phyloP scores from a whole-genome alignment of 1,140 invertebrate species.

The Conus ventricosus region DNA sequence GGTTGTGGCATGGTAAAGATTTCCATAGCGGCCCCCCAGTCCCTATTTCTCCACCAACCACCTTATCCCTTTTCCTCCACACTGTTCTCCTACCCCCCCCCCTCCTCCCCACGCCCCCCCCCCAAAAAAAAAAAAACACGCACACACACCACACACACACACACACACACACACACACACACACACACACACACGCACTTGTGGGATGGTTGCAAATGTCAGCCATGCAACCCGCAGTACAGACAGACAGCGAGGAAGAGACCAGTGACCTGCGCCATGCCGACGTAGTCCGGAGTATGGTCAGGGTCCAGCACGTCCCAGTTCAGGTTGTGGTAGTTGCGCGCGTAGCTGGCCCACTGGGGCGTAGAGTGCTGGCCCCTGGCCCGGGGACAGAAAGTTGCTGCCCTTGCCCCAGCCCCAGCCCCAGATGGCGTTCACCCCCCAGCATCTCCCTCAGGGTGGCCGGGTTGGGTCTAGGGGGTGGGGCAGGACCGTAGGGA shows the following conservation, averaged over 20 bases:
- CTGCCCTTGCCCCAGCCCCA: slow-evolving; percentile 58
- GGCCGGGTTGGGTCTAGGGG: slow-evolving; percentile 37
- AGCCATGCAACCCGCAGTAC: background rate
- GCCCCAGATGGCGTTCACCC: slow-evolving; percentile 63
- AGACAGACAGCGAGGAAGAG: background rate
- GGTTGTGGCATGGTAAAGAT: no score
- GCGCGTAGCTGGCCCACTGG: slow-evolving; percentile 53
- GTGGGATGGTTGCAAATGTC: no score
- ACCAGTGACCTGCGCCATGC: slow-evolving; percentile 45
- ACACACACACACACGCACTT: background rate
- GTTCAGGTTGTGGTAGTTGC: slow-evolving; percentile 61
- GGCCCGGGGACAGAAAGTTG: slow-evolving; percentile 7
- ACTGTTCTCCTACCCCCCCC: no score
- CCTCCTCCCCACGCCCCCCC: background rate
- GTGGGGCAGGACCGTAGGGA: slow-evolving; percentile 44
- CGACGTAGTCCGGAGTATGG: slow-evolving; percentile 46
- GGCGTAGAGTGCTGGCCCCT: slow-evolving; percentile 55
- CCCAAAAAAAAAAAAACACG: no score
- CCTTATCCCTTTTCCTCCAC: no score
- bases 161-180: background rate
- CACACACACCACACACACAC: background rate
- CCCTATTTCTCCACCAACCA: no score
- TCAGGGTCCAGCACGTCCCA: slow-evolving; percentile 59
- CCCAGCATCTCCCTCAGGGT: slow-evolving; percentile 53
- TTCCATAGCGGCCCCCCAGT: no score